Evolutionary conservation across 2,888 invertebrate genomes (phyloP).

Genomic region (Luperina nickerlii): DNA sequence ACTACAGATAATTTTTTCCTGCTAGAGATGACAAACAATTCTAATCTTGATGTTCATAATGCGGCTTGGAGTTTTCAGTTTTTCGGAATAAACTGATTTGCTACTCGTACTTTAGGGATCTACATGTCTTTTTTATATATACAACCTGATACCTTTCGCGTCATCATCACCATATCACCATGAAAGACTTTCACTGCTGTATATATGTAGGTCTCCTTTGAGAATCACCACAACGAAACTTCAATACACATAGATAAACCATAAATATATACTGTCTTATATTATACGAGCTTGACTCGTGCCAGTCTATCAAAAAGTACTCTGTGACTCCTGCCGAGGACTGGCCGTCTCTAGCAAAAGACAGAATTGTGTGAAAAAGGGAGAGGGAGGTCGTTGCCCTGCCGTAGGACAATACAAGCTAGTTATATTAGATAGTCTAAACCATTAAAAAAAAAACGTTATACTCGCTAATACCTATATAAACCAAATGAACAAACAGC

Average conservation of each 20-base stretch:
- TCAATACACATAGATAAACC: not conserved
- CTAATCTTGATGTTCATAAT: slow-evolving; percentile 22
- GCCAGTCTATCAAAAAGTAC: too few relatives aligned
- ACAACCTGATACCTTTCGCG: not conserved
- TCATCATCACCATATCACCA: not conserved
- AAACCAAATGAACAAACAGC: not conserved
- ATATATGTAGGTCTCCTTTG: not conserved
- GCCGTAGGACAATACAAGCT: not conserved
- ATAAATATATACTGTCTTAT: not conserved
- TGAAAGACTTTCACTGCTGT: not conserved
- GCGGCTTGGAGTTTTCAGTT: not conserved
- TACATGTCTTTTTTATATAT: not conserved
- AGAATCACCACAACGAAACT: not conserved
- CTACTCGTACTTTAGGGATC: not conserved
- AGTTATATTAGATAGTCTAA: not conserved
- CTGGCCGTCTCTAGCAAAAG: too few relatives aligned
- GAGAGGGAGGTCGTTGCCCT: not conserved
- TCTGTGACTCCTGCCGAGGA: too few relatives aligned
- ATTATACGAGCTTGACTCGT: too few relatives aligned
- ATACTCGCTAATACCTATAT: not conserved
- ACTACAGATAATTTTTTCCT: slow-evolving; percentile 51
- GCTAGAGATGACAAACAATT: slow-evolving; percentile 41
- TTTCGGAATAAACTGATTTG: not conserved
- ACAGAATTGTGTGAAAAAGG: not conserved
- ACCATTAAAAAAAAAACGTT: too few relatives aligned